A percentile compares a stretch with the other conserved stretches of the same genome.
Conservation (phyloP, 1,140 invertebrate species). For the Ceratosolen solmsi region DNA sequence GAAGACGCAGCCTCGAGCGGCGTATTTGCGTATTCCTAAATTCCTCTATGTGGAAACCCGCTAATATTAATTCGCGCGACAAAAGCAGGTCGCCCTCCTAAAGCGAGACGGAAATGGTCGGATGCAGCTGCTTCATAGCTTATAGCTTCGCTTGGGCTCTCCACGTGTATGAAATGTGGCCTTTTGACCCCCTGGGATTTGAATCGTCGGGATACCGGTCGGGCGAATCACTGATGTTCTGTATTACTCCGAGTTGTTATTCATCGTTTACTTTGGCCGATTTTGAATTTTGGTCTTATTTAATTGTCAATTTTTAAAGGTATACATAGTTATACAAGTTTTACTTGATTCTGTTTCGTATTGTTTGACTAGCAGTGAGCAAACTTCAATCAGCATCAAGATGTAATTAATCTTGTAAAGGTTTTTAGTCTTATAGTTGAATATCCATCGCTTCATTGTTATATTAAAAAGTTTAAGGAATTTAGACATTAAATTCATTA, state of each 20-base stretch:
- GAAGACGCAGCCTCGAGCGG: neutral
- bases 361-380: no score
- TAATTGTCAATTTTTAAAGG: neutral
- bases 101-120: constrained; percentile 21
- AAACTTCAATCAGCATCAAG: no score
- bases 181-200: constrained; percentile 8
- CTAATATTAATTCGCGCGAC: constrained; percentile 62
- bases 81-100: constrained; percentile 53
- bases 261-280: neutral
- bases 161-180: constrained; percentile 4
- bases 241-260: neutral
- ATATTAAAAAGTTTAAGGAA: no score
- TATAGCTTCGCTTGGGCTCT: constrained; percentile 8
- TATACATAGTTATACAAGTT: no score
- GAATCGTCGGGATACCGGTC: neutral
- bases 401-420: no score
- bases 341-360: neutral
- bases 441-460: no score
- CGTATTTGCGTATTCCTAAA: constrained; percentile 52
- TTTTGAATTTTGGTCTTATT: neutral
- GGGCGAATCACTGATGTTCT: constrained; percentile 4
- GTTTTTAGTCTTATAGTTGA: no score
- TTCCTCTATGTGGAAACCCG: constrained; percentile 54
- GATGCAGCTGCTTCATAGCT: constrained; percentile 4
- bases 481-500: no score